Conservation (phyloP, 2,797 vertebrate genomes). For the Pipistrellus pipistrellus region DNA sequence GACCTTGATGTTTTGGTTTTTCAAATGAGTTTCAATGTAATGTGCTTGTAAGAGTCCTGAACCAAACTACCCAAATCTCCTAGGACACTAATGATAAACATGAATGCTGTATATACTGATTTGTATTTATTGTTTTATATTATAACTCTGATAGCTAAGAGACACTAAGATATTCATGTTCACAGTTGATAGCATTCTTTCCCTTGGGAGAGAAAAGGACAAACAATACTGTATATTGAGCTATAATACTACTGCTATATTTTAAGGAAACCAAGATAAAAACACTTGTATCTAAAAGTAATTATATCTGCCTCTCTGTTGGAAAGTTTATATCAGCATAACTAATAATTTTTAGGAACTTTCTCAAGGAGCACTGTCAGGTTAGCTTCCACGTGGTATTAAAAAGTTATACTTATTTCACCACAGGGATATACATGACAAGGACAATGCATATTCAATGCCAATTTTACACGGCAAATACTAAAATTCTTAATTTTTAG, state of each 20-base stretch:
- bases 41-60: not conserved
- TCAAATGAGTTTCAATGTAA: not conserved
- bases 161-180: not conserved
- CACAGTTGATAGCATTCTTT: not conserved
- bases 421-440: not conserved
- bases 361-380: not conserved
- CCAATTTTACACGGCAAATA: not conserved
- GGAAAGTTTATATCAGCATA: not conserved
- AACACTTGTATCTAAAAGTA: not conserved
- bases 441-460: not conserved
- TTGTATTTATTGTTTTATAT: not conserved
- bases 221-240: not conserved
- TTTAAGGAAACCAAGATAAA: not conserved
- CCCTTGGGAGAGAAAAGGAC: not conserved
- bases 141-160: slow-evolving; percentile 23
- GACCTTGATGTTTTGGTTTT: not conserved
- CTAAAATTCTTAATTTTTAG: not conserved
- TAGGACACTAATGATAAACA: slow-evolving; percentile 8
- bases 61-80: not conserved
- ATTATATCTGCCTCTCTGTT: not conserved
- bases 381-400: not conserved
- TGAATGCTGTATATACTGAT: not conserved
- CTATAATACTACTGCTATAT: not conserved
- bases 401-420: not conserved
- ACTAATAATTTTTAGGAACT: not conserved